Percentiles rank a stretch among this genome's conserved stretches.
phyloP scores from a whole-genome alignment of 2,797 vertebrate species.

The Lithobates sylvaticus region DNA sequence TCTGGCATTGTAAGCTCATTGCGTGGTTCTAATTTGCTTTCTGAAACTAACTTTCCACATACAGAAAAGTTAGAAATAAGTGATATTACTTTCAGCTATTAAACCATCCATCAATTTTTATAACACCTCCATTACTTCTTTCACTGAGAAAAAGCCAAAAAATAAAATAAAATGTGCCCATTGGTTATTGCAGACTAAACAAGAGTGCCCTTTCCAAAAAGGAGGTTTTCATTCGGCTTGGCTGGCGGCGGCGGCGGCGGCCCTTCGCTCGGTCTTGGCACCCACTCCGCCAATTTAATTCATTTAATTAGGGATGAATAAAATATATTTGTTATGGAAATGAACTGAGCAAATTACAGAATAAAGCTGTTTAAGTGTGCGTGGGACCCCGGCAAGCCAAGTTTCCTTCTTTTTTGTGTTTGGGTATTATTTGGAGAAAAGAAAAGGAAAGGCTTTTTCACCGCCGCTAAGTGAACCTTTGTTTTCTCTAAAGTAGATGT shows the following conservation, averaged over 20 bases:
- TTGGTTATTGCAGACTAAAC: slow-evolving; percentile 17
- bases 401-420: no score
- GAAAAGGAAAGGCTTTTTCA: no score
- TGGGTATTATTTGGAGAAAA: no score
- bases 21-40: no score
- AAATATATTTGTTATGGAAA: slow-evolving; percentile 53
- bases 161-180: background rate
- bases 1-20: no score
- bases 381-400: background rate
- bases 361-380: background rate
- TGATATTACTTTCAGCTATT: background rate
- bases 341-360: slow-evolving; percentile 34
- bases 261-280: slow-evolving; percentile 22
- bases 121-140: background rate
- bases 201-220: slow-evolving; percentile 31
- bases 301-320: slow-evolving; percentile 46
- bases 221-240: slow-evolving; percentile 21
- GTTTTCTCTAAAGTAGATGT: no score
- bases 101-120: background rate
- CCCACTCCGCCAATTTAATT: slow-evolving; percentile 31
- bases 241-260: background rate
- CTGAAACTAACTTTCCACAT: no score
- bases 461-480: no score
- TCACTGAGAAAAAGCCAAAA: background rate
- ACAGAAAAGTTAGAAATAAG: background rate